Evolutionary conservation across 2,113 vertebrate genomes (phyloP).

Genomic region (Romanogobio albipinnatus): DNA sequence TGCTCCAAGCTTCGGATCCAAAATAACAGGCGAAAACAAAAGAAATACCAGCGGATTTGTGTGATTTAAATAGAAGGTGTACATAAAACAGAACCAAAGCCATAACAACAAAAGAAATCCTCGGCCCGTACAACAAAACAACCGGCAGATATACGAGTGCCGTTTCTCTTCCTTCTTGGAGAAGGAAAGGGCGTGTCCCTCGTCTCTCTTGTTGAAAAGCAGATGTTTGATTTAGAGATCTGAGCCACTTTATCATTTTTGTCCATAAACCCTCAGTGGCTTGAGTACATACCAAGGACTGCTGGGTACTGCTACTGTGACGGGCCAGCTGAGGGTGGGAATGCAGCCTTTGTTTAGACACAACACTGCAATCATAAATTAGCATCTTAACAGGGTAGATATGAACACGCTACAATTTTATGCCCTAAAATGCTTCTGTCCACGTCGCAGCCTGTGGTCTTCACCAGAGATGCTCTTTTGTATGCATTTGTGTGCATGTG

Average conservation of each 20-base stretch:
- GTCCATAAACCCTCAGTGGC: constrained; percentile 75
- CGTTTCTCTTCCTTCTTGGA: constrained; percentile 8
- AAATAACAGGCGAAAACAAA: constrained; percentile 1
- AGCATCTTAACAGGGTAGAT: constrained; percentile 72
- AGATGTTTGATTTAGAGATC: constrained; percentile 47
- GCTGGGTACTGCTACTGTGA: constrained; percentile 58
- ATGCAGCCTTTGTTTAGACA: constrained; percentile 76
- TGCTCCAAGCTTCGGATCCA: background rate
- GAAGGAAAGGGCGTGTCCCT: constrained; percentile 19
- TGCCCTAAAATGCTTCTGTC: background rate
- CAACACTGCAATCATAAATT: constrained; percentile 78
- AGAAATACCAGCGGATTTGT: constrained; percentile 37
- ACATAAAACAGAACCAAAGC: constrained; percentile 34
- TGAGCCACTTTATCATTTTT: constrained; percentile 76
- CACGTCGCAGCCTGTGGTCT: background rate
- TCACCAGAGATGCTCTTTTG: constrained; percentile 37
- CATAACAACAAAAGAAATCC: constrained; percentile 6
- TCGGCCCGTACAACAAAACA: background rate
- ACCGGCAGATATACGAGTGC: background rate
- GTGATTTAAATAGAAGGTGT: constrained; percentile 28
- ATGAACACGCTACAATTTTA: background rate
- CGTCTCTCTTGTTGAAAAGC: constrained; percentile 24
- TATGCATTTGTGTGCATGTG: constrained; percentile 18
- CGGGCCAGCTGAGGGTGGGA: constrained; percentile 66
- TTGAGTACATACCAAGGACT: constrained; percentile 66